phyloP scores from a whole-genome alignment of 2,888 invertebrate genomes.

The Brassicogethes aeneus region DNA sequence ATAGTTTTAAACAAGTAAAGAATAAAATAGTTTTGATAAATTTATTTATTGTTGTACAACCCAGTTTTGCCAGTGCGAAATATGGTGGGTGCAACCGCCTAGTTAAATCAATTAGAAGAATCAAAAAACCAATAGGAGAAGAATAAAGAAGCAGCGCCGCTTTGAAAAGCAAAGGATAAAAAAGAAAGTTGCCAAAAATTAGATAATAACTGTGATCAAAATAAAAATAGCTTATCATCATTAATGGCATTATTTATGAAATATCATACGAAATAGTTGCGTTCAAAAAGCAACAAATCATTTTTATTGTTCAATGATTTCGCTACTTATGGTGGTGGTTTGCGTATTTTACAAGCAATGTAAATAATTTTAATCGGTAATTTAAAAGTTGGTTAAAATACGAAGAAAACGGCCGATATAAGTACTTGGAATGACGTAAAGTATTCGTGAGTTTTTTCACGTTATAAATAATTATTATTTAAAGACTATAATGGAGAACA shows the following conservation, averaged over 20 bases:
- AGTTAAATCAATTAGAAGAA: too few relatives aligned
- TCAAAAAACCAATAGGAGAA: conserved; percentile 4
- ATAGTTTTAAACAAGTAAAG: too few relatives aligned
- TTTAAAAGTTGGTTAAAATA: too few relatives aligned
- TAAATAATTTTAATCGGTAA: too few relatives aligned
- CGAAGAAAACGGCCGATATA: not conserved
- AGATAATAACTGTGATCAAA: conserved; percentile 20
- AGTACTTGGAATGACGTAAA: not conserved
- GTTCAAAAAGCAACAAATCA: not conserved
- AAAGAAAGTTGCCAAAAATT: conserved; percentile 22
- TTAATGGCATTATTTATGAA: conserved; percentile 12
- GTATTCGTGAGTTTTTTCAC: conserved; percentile 19
- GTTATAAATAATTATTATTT: conserved; percentile 8
- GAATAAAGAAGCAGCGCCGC: not conserved
- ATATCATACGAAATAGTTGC: conserved; percentile 7
- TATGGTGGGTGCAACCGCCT: not conserved
- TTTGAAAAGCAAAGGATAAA: conserved; percentile 10
- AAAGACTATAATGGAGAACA: conserved; percentile 16
- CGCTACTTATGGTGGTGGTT: conserved; percentile 16
- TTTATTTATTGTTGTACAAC: not conserved
- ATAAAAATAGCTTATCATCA: not conserved
- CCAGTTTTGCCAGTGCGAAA: not conserved
- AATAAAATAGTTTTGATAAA: too few relatives aligned
- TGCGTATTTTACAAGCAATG: not conserved
- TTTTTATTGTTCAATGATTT: conserved; percentile 1